Conservation (phyloP, 2,797 vertebrate genomes). For the Centroberyx gerrardi region DNA sequence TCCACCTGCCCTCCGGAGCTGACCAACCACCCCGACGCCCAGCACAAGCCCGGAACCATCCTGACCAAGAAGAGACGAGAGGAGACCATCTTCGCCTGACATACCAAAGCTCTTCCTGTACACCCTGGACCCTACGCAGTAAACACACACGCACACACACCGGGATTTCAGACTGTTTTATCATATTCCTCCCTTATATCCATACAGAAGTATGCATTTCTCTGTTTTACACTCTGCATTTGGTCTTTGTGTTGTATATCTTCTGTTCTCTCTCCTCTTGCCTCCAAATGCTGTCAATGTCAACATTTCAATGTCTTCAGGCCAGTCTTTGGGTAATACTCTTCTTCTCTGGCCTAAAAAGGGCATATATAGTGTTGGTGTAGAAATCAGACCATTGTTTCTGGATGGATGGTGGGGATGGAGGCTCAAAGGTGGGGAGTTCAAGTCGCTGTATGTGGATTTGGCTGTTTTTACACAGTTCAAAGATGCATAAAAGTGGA, state of each 20-base stretch:
- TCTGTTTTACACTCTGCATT: not conserved
- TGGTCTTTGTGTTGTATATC: not conserved
- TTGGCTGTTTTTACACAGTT: slow-evolving; percentile 1
- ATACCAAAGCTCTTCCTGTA: not conserved
- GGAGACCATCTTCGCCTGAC: slow-evolving; percentile 97
- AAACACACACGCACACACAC: not conserved
- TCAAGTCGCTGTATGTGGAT: not conserved
- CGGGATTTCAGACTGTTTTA: not conserved
- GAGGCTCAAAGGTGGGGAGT: not conserved
- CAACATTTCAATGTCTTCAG: not conserved
- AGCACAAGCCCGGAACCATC: slow-evolving; percentile 99
- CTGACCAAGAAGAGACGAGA: slow-evolving; percentile 99
- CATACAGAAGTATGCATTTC: not conserved
- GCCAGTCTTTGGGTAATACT: not conserved
- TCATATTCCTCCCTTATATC: not conserved
- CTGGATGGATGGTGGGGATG: not conserved
- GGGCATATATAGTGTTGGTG: not conserved
- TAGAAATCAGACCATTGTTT: not conserved
- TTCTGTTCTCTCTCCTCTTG: too few species aligned
- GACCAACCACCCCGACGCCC: slow-evolving; percentile 96
- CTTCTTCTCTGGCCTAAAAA: not conserved
- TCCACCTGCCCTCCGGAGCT: slow-evolving; percentile 97
- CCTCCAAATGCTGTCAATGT: too few species aligned
- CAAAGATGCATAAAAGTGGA: not conserved
- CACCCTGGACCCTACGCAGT: not conserved